Conservation (phyloP, 2,797 vertebrate genomes). For the Ammospiza maritima region DNA sequence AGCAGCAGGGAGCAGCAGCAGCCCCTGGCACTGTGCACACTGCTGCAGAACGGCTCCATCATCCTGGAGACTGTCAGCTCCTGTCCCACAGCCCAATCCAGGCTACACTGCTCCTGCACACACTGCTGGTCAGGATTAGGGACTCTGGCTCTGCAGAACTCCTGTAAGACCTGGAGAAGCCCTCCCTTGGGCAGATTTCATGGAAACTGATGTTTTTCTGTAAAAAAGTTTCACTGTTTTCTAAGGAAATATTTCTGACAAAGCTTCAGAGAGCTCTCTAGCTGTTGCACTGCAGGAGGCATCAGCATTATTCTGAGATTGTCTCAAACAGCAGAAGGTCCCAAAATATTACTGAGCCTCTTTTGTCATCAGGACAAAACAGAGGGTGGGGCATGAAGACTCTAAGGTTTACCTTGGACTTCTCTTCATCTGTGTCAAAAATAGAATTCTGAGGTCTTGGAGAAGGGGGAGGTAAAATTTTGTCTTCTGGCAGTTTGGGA, state of each 20-base stretch:
- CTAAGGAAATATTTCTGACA: neutral
- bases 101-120: neutral
- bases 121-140: neutral
- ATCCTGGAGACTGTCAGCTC: neutral
- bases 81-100: neutral
- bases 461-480: constrained; percentile 85
- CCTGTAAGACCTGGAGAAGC: neutral
- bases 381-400: neutral
- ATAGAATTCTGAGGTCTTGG: constrained; percentile 84
- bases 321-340: neutral
- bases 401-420: constrained; percentile 80
- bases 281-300: neutral
- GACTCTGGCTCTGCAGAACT: neutral
- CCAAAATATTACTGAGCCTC: neutral
- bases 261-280: neutral
- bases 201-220: neutral
- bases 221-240: neutral
- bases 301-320: neutral
- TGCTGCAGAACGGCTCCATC: rapidly evolving
- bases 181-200: neutral
- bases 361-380: neutral
- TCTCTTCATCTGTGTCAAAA: constrained; percentile 89
- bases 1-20: no score
- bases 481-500: constrained; percentile 82
- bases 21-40: no score